phyloP scores from a whole-genome alignment of 2,888 invertebrate genomes.

The Polia nebulosa region DNA sequence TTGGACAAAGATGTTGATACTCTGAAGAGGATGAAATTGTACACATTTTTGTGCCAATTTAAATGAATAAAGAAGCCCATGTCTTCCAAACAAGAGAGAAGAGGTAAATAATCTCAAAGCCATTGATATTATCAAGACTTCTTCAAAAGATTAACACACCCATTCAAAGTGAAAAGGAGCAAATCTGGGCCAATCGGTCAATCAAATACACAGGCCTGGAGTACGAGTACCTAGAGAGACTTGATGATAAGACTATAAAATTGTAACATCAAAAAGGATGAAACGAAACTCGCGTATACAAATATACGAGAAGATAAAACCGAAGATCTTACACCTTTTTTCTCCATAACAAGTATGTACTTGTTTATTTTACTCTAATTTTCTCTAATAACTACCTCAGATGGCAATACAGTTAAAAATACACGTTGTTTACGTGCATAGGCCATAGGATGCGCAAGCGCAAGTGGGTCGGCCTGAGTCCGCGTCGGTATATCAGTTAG shows the following conservation, averaged over 20 bases:
- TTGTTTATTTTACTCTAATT: constrained; percentile 31
- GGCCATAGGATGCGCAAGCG: constrained; percentile 66
- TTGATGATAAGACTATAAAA: constrained; percentile 37
- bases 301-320: neutral
- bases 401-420: constrained; percentile 64
- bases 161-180: constrained; percentile 15
- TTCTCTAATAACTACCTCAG: constrained; percentile 47
- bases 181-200: constrained; percentile 27
- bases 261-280: constrained; percentile 55
- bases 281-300: constrained; percentile 29
- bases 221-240: constrained; percentile 2
- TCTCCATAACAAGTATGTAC: constrained; percentile 18
- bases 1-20: neutral
- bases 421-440: constrained; percentile 71
- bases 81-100: neutral
- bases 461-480: constrained; percentile 68
- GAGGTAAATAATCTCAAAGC: neutral
- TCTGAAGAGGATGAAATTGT: neutral
- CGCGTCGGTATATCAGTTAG: constrained; percentile 67
- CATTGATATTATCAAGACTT: constrained; percentile 24
- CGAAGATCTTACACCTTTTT: constrained; percentile 22
- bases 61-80: neutral
- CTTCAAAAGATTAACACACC: constrained; percentile 19
- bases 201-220: constrained; percentile 11
- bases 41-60: too few relatives aligned